phyloP scores from a whole-genome alignment of 1,140 invertebrate genomes.

The Eufriesea mexicana region DNA sequence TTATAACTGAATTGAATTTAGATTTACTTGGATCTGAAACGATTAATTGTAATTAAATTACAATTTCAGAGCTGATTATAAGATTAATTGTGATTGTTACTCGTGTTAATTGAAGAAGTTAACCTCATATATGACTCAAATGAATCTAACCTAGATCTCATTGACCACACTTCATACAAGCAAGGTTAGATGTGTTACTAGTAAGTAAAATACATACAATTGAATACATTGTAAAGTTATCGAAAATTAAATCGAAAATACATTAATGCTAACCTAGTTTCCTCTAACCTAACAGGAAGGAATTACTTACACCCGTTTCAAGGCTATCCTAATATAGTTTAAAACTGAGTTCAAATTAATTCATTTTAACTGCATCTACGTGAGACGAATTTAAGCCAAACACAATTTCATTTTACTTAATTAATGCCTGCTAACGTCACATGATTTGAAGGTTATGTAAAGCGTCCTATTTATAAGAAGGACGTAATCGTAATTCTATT shows the following conservation, averaged over 20 bases:
- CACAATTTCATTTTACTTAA: background rate
- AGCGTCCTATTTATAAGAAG: background rate
- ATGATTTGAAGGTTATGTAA: background rate
- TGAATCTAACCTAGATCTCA: background rate
- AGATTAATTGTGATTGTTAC: no score
- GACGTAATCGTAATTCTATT: background rate
- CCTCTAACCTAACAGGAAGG: background rate
- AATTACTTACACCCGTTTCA: background rate
- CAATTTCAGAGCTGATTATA: no score
- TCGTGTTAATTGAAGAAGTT: no score
- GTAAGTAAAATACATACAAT: no score
- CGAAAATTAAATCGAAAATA: background rate
- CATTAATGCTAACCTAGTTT: background rate
- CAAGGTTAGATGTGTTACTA: no score
- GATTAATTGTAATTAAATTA: no score
- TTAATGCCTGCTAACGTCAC: background rate
- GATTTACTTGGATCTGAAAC: no score
- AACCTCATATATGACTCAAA: no score
- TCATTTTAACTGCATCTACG: background rate
- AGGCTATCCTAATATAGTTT: background rate
- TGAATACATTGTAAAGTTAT: no score
- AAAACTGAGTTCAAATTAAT: background rate
- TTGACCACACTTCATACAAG: no score
- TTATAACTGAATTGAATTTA: no score
- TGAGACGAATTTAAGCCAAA: background rate